These are phyloP conservation scores for Caenorhabditis drosophilae DNA, from an alignment of 2,888 invertebrate genomes.

Conservation along the genomic window DNA sequence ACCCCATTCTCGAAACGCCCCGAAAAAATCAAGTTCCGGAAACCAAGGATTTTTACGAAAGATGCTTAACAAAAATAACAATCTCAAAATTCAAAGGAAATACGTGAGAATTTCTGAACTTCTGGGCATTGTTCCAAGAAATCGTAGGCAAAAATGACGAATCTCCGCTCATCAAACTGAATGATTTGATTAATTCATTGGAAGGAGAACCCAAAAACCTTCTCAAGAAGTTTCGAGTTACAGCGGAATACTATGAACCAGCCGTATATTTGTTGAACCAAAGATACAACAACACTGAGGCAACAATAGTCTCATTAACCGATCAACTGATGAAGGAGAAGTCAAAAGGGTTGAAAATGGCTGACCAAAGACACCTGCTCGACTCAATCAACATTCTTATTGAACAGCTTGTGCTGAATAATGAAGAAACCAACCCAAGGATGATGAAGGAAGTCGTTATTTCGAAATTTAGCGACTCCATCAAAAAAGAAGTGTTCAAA, in stretches of 20 bases:
- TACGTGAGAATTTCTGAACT: conserved; percentile 8
- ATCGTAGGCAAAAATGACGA: background rate
- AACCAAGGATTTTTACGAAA: background rate
- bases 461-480: conserved; percentile 4
- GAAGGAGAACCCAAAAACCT: conserved; percentile 14
- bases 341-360: background rate
- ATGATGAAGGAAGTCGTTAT: conserved; percentile 2
- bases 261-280: background rate
- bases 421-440: conserved; percentile 3
- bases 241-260: background rate
- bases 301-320: conserved; percentile 2
- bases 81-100: conserved; percentile 11
- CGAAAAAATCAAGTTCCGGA: background rate
- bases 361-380: conserved; percentile 7
- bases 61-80: conserved; percentile 1
- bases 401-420: conserved; percentile 7
- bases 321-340: background rate
- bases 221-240: background rate
- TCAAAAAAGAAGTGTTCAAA: conserved; percentile 5
- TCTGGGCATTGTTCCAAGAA: conserved; percentile 7
- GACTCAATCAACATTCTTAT: conserved; percentile 4
- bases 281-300: background rate
- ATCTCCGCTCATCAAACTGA: conserved; percentile 7
- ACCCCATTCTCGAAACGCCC: background rate
- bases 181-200: background rate